A percentile compares a stretch with the other conserved stretches of the same genome.
Evolutionary conservation across 2,888 invertebrate species (phyloP).

Genomic region (Cancer borealis): DNA sequence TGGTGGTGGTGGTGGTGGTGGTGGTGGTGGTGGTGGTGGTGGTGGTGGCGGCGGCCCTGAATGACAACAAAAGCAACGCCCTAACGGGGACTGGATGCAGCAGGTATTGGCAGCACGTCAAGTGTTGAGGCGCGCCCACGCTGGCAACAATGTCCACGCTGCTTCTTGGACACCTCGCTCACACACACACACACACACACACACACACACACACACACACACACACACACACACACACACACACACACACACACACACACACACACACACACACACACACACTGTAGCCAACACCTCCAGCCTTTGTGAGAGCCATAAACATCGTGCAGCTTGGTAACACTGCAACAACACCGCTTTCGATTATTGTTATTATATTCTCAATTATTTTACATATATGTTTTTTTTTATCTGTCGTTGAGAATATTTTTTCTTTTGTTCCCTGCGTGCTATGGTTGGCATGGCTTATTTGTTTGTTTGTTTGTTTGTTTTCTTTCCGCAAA

Average conservation of each 20-base stretch:
- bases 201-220: conserved; percentile 14
- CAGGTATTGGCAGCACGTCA: background rate
- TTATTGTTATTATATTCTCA: background rate
- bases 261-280: background rate
- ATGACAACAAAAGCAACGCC: background rate
- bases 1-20: background rate
- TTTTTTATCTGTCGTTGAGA: background rate
- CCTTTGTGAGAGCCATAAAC: background rate
- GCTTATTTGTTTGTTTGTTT: background rate
- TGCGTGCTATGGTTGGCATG: background rate
- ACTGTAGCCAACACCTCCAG: background rate
- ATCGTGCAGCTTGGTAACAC: background rate
- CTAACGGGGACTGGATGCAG: background rate
- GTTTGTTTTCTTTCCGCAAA: background rate
- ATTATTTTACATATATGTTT: background rate
- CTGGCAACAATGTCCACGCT: conserved; percentile 20
- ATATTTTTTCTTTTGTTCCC: background rate
- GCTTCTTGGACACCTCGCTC: background rate
- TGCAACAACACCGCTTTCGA: background rate
- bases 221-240: conserved; percentile 5
- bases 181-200: too few relatives aligned
- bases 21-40: background rate
- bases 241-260: too few relatives aligned
- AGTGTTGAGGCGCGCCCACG: background rate
- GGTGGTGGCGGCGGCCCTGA: background rate